phyloP scores from a whole-genome alignment of 2,888 invertebrate genomes.

The Mystacides longicornis region DNA sequence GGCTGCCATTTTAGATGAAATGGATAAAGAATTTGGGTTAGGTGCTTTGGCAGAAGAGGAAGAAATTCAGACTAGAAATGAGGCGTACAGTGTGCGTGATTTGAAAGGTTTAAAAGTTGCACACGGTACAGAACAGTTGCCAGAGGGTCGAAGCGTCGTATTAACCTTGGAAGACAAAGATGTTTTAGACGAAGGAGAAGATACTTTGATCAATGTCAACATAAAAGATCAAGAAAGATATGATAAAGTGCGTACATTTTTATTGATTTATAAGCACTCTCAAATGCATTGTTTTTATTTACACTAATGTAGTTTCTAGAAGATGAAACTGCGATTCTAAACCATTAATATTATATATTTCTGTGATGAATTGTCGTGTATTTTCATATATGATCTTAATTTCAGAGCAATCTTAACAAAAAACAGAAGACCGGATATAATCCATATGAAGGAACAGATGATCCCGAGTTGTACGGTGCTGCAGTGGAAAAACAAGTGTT shows the following conservation, averaged over 20 bases:
- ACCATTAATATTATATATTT: background rate
- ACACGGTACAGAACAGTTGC: constrained; percentile 64
- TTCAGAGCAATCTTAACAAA: constrained; percentile 71
- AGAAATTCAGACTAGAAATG: constrained; percentile 47
- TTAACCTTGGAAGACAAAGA: constrained; percentile 91
- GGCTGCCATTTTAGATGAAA: constrained; percentile 90
- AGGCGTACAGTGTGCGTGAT: constrained; percentile 62
- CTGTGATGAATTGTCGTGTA: background rate
- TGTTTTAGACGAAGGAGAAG: constrained; percentile 79
- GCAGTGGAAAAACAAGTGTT: constrained; percentile 62
- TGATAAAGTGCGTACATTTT: constrained; percentile 51
- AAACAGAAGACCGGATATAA: constrained; percentile 77
- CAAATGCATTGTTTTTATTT: background rate
- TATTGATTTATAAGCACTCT: background rate
- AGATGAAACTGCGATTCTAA: background rate
- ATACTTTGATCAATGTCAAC: constrained; percentile 88
- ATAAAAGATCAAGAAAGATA: constrained; percentile 78
- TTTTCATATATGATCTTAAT: constrained; percentile 12
- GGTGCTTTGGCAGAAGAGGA: constrained; percentile 78
- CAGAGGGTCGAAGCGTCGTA: constrained; percentile 78
- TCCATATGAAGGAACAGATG: constrained; percentile 74
- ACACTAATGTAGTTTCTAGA: background rate
- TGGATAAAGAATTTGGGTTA: constrained; percentile 92
- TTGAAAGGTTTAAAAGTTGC: constrained; percentile 79
- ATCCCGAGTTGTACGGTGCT: constrained; percentile 60